Conservation (phyloP, 1,140 invertebrate species). For the Drosophila nigromelanica region DNA sequence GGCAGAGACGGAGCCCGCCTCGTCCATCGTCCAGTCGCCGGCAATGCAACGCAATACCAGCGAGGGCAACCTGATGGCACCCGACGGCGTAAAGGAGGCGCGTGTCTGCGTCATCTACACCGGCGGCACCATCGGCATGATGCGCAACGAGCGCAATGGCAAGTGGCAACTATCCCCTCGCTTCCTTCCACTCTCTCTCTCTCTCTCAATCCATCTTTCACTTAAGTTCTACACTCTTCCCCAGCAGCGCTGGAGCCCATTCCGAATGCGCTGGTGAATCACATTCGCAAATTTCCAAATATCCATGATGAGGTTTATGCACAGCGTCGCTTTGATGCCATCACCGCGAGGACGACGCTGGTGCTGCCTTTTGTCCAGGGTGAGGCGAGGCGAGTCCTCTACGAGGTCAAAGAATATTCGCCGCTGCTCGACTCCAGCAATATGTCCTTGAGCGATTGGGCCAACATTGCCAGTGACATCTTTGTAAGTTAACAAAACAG, state of each 20-base stretch:
- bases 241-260: conserved; percentile 87
- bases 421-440: conserved; percentile 96
- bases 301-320: conserved; percentile 90
- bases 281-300: conserved; percentile 88
- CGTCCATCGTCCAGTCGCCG: conserved; percentile 42
- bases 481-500: conserved; percentile 86
- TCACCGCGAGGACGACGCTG: conserved; percentile 85
- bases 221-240: background rate
- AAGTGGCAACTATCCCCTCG: conserved; percentile 18
- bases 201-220: background rate
- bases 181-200: background rate
- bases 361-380: conserved; percentile 87
- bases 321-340: conserved; percentile 85
- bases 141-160: conserved; percentile 89
- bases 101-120: conserved; percentile 92
- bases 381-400: conserved; percentile 87
- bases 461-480: conserved; percentile 94
- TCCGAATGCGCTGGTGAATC: conserved; percentile 86
- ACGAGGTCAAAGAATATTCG: conserved; percentile 94
- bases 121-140: conserved; percentile 95
- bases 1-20: conserved; percentile 38
- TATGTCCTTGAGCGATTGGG: conserved; percentile 96
- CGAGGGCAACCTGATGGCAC: conserved; percentile 66
- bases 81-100: conserved; percentile 84
- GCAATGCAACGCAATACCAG: conserved; percentile 70